Evolutionary conservation across 2,113 vertebrate genomes (phyloP), one percentile per base, ranked within the genome.

Genomic region (Forbesichthys agassizii): DNA sequence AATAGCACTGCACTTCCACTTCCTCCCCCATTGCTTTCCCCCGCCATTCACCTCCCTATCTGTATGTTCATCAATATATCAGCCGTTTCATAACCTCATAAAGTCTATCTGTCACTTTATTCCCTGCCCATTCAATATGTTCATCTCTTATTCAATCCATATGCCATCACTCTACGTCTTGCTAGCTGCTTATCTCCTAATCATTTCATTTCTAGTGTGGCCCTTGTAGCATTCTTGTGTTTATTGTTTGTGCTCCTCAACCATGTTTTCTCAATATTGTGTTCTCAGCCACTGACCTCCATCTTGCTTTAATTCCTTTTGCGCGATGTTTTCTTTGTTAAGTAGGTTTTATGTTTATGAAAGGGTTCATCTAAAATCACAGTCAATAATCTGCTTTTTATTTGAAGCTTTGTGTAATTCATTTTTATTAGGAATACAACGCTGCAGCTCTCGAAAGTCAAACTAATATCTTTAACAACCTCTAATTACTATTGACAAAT

Each of bases 161-260:
- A 16, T 82, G 68, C 66, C 63, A 65, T 64, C 67, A 57, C 57
- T 61, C 10, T 8, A 60, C 75, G 68, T 69, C 48, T 18, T 59
- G 18, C 36, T 33, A 52, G 52, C 33, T 52, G 59, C 70, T 73
- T 36, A 73, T 71, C 63, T 72, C 3, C 67, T 79, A 67, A 11
- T 74, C 42, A 68, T 67, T 64, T 55, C 16, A 57, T 66, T 55
- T 74, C 61, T 76, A 61, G 64, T 27, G 11, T 7, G 8, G 74
- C 57, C 33, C 20, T 6, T n/a, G 12, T 33, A 20, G 18, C 68
- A 46, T 9, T 71, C 49, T n/a, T 46, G 7, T 56, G 68, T 14
- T 16, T 11, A 48, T 48, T 57, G 42, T 68, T 60, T 13, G 6
- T 51, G 60, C 48, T 14, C 5, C 33, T 3, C 33, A 56, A 16